phyloP scores from a whole-genome alignment of 2,113 vertebrate genomes.

The Eulacestoma nigropectus region DNA sequence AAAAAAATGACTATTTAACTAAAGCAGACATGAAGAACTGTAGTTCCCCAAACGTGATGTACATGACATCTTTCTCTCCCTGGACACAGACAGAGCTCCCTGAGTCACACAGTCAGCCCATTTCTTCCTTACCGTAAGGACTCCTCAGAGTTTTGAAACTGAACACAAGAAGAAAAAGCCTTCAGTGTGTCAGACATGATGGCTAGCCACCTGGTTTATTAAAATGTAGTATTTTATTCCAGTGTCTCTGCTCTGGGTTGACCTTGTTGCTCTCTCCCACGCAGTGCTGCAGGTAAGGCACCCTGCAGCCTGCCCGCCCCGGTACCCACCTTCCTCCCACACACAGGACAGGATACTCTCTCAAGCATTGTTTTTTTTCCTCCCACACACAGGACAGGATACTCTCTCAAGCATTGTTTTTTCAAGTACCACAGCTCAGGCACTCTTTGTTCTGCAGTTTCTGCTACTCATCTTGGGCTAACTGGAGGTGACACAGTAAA shows the following conservation, averaged over 20 bases:
- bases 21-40: not conserved
- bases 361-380: not conserved
- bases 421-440: not conserved
- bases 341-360: not conserved
- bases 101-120: not conserved
- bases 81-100: not conserved
- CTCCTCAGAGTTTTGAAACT: not conserved
- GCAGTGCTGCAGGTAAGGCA: accelerated
- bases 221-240: not conserved
- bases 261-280: not conserved
- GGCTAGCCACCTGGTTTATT: not conserved
- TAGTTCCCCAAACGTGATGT: conserved; percentile 6
- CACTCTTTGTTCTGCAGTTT: not conserved
- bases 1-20: not conserved
- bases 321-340: not conserved
- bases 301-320: not conserved
- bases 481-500: not conserved
- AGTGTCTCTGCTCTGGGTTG: not conserved
- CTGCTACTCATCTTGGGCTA: not conserved
- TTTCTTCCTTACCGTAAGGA: not conserved
- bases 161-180: not conserved
- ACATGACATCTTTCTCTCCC: not conserved
- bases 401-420: not conserved
- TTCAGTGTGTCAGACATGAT: not conserved
- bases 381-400: not conserved